A percentile compares a stretch with the other conserved stretches of the same genome.
phyloP scores from a whole-genome alignment of 1,140 invertebrate species.

The Drosophila kanapiae region DNA sequence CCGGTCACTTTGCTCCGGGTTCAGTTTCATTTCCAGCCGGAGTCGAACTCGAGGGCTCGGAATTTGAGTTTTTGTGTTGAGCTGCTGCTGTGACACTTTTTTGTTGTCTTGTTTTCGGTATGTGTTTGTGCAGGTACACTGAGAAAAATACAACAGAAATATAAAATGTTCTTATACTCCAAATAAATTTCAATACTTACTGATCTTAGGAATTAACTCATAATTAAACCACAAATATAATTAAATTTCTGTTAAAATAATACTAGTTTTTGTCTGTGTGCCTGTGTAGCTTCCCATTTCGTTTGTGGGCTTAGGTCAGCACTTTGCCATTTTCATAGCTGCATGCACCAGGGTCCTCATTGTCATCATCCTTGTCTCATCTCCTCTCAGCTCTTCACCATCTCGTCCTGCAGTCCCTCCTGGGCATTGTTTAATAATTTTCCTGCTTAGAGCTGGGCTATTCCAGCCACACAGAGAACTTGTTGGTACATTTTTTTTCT shows the following conservation, averaged over 20 bases:
- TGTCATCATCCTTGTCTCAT: slow-evolving; percentile 36
- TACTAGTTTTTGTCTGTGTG: slow-evolving; percentile 9
- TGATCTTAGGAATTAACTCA: no score
- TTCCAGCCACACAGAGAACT: slow-evolving; percentile 36
- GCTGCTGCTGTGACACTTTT: slow-evolving; percentile 53
- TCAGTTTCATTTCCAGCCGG: slow-evolving; percentile 21
- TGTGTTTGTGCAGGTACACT: slow-evolving; percentile 8
- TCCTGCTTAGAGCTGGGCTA: slow-evolving; percentile 56
- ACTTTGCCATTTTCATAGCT: slow-evolving; percentile 66
- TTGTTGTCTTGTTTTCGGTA: slow-evolving; percentile 8
- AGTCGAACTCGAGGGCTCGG: slow-evolving; percentile 23
- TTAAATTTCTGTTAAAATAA: not conserved
- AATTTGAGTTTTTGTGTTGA: slow-evolving; percentile 51
- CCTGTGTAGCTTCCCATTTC: slow-evolving; percentile 38
- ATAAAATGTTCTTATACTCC: not conserved
- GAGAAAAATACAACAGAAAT: not conserved
- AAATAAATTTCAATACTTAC: no score
- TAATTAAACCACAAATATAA: not conserved
- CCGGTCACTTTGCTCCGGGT: slow-evolving; percentile 26
- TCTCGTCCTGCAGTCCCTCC: slow-evolving; percentile 1
- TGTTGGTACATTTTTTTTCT: slow-evolving; percentile 29
- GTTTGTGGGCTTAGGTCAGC: slow-evolving; percentile 66
- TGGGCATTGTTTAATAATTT: slow-evolving; percentile 77
- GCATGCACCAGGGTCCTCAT: slow-evolving; percentile 59
- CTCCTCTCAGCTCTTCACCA: slow-evolving; percentile 2